A percentile compares a stretch with the other conserved stretches of the same genome.
phyloP scores from a whole-genome alignment of 2,888 invertebrate species.

The Charanyca ferruginea region DNA sequence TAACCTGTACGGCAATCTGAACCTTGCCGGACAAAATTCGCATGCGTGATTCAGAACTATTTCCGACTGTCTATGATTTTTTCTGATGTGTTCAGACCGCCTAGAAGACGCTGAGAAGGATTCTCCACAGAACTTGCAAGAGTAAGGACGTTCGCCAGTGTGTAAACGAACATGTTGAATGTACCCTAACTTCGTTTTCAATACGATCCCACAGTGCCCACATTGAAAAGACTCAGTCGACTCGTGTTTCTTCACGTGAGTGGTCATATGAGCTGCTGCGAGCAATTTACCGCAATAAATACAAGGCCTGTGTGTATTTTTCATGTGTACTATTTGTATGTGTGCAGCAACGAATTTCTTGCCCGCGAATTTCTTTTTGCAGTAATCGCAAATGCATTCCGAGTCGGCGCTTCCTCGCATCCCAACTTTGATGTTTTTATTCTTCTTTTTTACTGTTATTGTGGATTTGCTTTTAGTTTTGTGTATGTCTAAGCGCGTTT shows the following conservation, averaged over 20 bases:
- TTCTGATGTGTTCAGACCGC: slow-evolving; percentile 81
- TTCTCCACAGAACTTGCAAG: slow-evolving; percentile 79
- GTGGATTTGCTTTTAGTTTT: slow-evolving; percentile 72
- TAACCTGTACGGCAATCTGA: slow-evolving; percentile 77
- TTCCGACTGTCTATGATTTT: slow-evolving; percentile 71
- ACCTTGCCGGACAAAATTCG: slow-evolving; percentile 78
- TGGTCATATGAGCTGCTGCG: slow-evolving; percentile 83
- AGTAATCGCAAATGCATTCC: slow-evolving; percentile 84
- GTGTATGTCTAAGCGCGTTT: slow-evolving; percentile 65
- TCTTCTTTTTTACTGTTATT: slow-evolving; percentile 74
- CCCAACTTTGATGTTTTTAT: slow-evolving; percentile 77
- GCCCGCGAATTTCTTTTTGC: slow-evolving; percentile 81
- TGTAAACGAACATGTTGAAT: slow-evolving; percentile 83
- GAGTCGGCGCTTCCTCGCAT: slow-evolving; percentile 76
- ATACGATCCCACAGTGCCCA: slow-evolving; percentile 74
- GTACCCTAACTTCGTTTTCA: slow-evolving; percentile 81
- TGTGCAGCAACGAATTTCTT: slow-evolving; percentile 83
- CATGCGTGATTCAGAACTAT: slow-evolving; percentile 76
- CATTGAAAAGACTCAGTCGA: slow-evolving; percentile 71
- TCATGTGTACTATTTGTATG: slow-evolving; percentile 85
- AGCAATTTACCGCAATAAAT: slow-evolving; percentile 80
- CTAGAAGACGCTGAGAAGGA: slow-evolving; percentile 83
- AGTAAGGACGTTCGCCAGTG: slow-evolving; percentile 83
- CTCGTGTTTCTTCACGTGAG: slow-evolving; percentile 80
- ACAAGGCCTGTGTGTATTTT: slow-evolving; percentile 82